Base-by-base conservation (phyloP, 2,888 invertebrate species). In the Melinopterus prodromus region DNA sequence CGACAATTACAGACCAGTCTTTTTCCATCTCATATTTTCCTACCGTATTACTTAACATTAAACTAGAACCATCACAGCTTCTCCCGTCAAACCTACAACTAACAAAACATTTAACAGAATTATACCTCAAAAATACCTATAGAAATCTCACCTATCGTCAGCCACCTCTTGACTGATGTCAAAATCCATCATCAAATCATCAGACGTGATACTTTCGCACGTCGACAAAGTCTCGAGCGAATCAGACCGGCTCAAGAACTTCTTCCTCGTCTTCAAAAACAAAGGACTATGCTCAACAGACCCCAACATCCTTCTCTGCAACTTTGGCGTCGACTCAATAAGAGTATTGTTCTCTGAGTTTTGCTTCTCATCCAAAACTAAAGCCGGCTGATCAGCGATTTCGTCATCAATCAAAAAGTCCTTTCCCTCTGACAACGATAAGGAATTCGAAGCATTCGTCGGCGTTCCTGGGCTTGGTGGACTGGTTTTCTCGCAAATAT, bases 341-440 rank as follows among this genome's bases (percentile, higher is more conserved):
- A 88, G 82, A 0, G 87, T 87, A 69, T 86, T 86, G 87, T 85
- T 84, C 69, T 83, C 84, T 26, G 84, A 82, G 82, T 85, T 85
- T 38, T 84, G 85, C 7, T 83, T 75, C 78, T 82, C 83, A 87
- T 94, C 93, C 86, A 96, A 96, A 14, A 95, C 91, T 82, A 97
- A 88, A 0, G 94, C 96, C 12, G 97, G 97, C 86, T 97, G 97
- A 90, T 97, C 97, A 71, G 96, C 96, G 81, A 97, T 97, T 89
- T 97, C 97, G 85, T 97, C 97, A 86, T 97, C 97, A 82, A 94
- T 93, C 81, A 97, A 92, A 89, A 94, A 96, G 88, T 96, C 96
- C 82, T 94, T 91, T 16, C 95, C 95, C 83, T 96, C 96, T 0
- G 96, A 95, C n/a, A 96, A 89, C 0, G 96, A 96, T 0, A 96